Conservation (phyloP, 2,113 vertebrate species). For the Dromaius novaehollandiae region DNA sequence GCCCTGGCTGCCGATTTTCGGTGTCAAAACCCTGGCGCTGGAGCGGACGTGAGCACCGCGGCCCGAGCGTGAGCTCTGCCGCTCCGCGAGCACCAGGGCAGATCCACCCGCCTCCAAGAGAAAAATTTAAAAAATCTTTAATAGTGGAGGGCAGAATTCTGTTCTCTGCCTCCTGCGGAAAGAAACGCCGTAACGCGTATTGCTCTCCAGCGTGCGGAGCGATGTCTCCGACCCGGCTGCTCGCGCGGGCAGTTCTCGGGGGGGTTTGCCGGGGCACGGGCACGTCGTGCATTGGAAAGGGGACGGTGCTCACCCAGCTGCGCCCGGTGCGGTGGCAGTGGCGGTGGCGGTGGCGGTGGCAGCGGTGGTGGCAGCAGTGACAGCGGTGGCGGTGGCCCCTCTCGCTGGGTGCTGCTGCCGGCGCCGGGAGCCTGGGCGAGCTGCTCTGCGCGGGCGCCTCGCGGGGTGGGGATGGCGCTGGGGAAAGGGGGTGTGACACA, state of each 20-base stretch:
- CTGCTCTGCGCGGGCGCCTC: constrained; percentile 18
- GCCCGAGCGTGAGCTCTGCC: no score
- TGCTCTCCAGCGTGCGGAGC: not conserved
- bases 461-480: constrained; percentile 32
- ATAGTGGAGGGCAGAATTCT: not conserved
- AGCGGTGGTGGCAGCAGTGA: no score
- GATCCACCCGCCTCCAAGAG: fast-evolving
- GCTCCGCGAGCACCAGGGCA: not conserved
- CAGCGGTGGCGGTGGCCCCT: not conserved
- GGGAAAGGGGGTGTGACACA: constrained; percentile 10
- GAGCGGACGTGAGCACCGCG: no score
- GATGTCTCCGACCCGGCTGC: not conserved
- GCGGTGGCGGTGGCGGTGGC: no score
- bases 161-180: fast-evolving
- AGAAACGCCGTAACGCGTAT: not conserved
- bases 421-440: not conserved
- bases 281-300: fast-evolving
- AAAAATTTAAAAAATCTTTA: not conserved
- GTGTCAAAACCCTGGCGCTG: no score
- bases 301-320: not conserved
- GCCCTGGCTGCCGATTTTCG: no score
- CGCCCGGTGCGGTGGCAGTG: not conserved
- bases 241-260: not conserved
- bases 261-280: fast-evolving
- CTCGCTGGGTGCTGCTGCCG: not conserved